Conservation (phyloP, 2,113 vertebrate species). For the Trichomycterus rosablanca region DNA sequence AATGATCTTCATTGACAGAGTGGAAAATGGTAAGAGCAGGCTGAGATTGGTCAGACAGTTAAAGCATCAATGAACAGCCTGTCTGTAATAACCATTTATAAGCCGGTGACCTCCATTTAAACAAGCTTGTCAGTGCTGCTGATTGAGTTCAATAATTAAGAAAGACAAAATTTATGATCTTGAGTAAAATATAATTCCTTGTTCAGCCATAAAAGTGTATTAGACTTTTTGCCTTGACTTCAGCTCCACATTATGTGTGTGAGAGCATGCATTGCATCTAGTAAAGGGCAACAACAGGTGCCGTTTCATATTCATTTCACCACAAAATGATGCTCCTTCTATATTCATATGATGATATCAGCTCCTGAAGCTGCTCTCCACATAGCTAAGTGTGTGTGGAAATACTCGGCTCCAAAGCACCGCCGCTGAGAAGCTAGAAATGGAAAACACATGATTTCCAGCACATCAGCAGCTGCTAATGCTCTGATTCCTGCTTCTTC, state of each 20-base stretch:
- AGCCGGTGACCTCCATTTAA: no score
- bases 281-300: constrained; percentile 58
- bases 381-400: constrained; percentile 28
- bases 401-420: not conserved
- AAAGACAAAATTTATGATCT: no score
- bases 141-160: no score
- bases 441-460: not conserved
- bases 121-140: no score
- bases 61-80: no score
- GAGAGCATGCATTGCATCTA: constrained; percentile 42
- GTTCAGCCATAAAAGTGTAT: not conserved
- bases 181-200: not conserved
- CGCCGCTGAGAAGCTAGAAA: not conserved
- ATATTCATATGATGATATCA: constrained; percentile 70
- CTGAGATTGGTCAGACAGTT: no score
- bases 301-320: constrained; percentile 62
- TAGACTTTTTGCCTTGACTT: not conserved
- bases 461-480: not conserved
- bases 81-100: no score
- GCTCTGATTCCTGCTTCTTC: constrained; percentile 12
- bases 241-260: constrained; percentile 18
- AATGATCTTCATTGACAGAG: no score
- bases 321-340: constrained; percentile 62
- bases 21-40: no score
- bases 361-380: constrained; percentile 53